Conservation (phyloP, 2,888 invertebrate genomes). For the Platerodrilus igneus region DNA sequence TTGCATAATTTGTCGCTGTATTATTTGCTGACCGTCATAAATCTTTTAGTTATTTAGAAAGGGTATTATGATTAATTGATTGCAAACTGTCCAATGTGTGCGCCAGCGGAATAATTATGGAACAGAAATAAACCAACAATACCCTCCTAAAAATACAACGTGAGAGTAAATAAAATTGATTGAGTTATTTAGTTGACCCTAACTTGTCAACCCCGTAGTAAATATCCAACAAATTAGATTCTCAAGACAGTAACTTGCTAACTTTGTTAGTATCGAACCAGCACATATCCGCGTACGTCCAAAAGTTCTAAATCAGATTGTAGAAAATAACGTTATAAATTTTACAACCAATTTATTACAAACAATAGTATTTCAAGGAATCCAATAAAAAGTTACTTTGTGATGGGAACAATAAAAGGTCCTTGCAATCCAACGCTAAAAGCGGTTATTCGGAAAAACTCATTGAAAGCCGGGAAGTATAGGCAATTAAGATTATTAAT, state of each 20-base stretch:
- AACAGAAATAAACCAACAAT: constrained; percentile 14
- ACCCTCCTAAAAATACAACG: constrained; percentile 17
- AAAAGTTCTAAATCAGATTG: constrained; percentile 15
- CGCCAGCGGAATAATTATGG: too few relatives aligned
- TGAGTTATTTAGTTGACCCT: constrained; percentile 26
- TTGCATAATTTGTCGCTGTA: too few relatives aligned
- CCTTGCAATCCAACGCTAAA: constrained; percentile 13
- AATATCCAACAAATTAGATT: constrained; percentile 30
- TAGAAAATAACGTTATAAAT: constrained; percentile 13
- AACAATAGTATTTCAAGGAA: constrained; percentile 12
- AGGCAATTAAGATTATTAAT: constrained; percentile 38
- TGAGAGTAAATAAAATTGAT: constrained; percentile 24
- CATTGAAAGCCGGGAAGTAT: constrained; percentile 33
- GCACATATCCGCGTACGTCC: constrained; percentile 12
- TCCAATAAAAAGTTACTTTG: constrained; percentile 26
- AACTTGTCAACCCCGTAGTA: constrained; percentile 31
- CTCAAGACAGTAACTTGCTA: constrained; percentile 26
- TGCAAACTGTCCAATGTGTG: too few relatives aligned
- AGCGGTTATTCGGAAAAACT: constrained; percentile 27
- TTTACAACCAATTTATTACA: constrained; percentile 14
- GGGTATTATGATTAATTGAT: too few relatives aligned
- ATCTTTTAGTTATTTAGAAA: too few relatives aligned
- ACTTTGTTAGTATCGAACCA: constrained; percentile 24
- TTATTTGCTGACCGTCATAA: too few relatives aligned
- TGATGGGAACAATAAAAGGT: constrained; percentile 23